Evolutionary conservation across 1,140 invertebrate species (phyloP).

Genomic region (Mylabris phalerata): DNA sequence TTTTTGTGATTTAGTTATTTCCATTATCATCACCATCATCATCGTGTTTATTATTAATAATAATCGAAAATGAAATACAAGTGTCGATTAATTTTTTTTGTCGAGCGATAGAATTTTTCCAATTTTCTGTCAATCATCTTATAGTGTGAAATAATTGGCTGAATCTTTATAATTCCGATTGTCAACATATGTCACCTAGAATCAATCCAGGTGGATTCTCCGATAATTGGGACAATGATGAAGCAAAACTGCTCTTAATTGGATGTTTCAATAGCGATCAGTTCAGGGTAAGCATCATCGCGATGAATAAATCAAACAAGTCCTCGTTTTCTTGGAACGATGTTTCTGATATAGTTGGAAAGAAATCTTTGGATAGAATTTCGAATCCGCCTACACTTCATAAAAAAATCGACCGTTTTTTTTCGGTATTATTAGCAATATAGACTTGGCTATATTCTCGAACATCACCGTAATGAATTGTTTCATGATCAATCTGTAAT

Average conservation of each 20-base stretch:
- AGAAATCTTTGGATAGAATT: not conserved
- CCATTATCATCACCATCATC: too few species aligned
- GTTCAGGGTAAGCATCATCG: conserved; percentile 13
- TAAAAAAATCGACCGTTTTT: not conserved
- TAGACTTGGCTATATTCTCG: not conserved
- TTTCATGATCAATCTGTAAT: conserved; percentile 17
- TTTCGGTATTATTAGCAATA: not conserved
- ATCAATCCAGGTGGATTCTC: conserved; percentile 8
- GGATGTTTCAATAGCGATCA: conserved; percentile 24
- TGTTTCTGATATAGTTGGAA: not conserved
- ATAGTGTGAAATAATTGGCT: not conserved
- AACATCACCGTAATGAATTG: conserved; percentile 8
- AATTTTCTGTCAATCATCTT: too few species aligned
- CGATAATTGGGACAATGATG: conserved; percentile 25
- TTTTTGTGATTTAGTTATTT: too few species aligned
- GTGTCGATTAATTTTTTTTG: too few species aligned
- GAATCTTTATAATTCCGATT: conserved; percentile 7
- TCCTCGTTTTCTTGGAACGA: conserved; percentile 12
- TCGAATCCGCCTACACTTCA: not conserved
- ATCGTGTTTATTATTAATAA: too few species aligned
- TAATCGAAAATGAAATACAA: too few species aligned
- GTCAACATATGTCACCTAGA: conserved; percentile 11
- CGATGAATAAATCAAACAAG: conserved; percentile 16
- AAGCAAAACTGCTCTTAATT: conserved; percentile 23
- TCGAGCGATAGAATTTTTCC: too few species aligned